phyloP scores from a whole-genome alignment of 2,113 vertebrate species.

The Ammodytes dubius region DNA sequence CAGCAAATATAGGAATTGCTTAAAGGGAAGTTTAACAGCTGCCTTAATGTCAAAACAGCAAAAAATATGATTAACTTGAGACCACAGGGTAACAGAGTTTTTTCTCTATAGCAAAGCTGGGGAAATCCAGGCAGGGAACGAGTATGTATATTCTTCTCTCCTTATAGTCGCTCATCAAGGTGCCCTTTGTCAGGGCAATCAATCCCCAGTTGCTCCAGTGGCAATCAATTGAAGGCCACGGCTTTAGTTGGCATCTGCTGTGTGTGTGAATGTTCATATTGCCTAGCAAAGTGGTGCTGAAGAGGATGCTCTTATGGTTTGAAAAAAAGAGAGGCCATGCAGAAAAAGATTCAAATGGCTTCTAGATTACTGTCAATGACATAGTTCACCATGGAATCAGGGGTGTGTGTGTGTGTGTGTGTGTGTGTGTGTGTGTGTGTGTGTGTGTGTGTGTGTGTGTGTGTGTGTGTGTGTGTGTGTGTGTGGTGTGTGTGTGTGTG shows the following conservation, averaged over 20 bases:
- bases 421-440: too few relatives aligned
- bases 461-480: too few relatives aligned
- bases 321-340: neutral
- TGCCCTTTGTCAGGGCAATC: constrained; percentile 16
- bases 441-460: too few relatives aligned
- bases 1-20: neutral
- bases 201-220: neutral
- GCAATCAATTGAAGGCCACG: constrained; percentile 14
- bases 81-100: neutral
- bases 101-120: neutral
- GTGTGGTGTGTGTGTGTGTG: too few relatives aligned
- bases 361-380: constrained; percentile 6
- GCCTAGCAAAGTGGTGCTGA: neutral
- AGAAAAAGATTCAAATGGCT: neutral
- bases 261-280: neutral
- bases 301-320: neutral
- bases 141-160: neutral
- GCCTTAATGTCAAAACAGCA: neutral
- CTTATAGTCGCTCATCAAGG: neutral
- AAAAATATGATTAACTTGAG: neutral
- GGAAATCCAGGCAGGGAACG: neutral
- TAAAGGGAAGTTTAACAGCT: neutral
- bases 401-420: constrained; percentile 4
- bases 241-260: neutral
- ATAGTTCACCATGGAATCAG: neutral